Base-by-base conservation (phyloP, 2,888 invertebrate genomes). In the Aleiodes leptofemur region DNA sequence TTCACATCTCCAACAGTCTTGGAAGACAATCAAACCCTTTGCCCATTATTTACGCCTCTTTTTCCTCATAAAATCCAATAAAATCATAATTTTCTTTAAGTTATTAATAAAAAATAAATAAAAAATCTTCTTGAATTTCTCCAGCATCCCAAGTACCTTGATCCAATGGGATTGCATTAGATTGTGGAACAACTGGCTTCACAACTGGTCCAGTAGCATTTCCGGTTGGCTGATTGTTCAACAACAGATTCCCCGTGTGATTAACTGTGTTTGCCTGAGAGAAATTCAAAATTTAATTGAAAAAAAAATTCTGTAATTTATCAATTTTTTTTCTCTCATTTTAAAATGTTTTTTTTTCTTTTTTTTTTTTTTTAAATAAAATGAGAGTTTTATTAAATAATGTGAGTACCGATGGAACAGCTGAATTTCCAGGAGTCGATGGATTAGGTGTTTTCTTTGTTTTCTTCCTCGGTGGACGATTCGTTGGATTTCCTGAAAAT, bases 401-500 rank as follows among this genome's bases (percentile, higher is more conserved):
- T 34, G 29, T 43, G 23, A 85, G 85, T 87, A 87, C 87, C 87
- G 85, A 80, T 79, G 86, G 77, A 64, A 84, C 81, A 55, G 84
- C 79, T n/a, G 85, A 64, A 73, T 79, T 83, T 53, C 85, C 77
- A 61, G 70, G 34, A 7, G 85, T 16, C 14, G 43, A 9, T 43
- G 43, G 43, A 53, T 53, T 72, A 23, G 86, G 79, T 69, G 83
- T 83, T 87, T 91, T 92, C 90, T 91, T 92, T 77, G 84, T 82
- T 88, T 92, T 92, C 90, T 92, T 92, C 88, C 91, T 90, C 34
- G 90, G 88, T 14, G 91, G 91, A 79, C 91, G 90, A 85, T 84
- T 90, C 69, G 87, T 80, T 75, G 86, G 78, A 77, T 85, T 87
- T 59, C 88, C 88, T 88, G 87, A 74, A 88, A 88, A 84, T 83